A percentile compares a stretch with the other conserved stretches of the same genome.
phyloP scores from a whole-genome alignment of 2,113 vertebrate species.

The Nycticebus coucang region DNA sequence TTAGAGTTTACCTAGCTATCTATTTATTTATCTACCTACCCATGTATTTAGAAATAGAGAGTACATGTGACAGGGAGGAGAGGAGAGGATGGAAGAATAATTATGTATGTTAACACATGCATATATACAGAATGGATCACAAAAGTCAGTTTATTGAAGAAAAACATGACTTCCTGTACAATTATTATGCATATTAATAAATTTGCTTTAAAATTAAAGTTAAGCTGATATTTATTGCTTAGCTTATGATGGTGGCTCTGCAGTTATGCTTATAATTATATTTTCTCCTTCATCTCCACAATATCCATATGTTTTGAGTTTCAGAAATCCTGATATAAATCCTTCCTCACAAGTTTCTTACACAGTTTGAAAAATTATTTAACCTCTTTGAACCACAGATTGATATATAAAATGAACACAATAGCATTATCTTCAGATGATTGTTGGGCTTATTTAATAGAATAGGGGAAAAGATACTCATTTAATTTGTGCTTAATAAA shows the following conservation, averaged over 20 bases:
- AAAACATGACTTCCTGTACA: background rate
- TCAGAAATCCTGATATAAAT: background rate
- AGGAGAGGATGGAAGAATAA: background rate
- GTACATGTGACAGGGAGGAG: too few relatives aligned
- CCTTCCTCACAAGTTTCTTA: background rate
- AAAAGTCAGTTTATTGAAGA: background rate
- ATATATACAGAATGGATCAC: background rate
- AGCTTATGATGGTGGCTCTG: background rate
- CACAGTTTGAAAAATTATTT: background rate
- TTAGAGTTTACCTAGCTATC: background rate
- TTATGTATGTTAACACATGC: background rate
- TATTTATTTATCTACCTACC: background rate
- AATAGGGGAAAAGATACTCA: background rate
- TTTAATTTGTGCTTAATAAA: background rate
- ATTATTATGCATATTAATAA: background rate
- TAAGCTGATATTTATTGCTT: background rate
- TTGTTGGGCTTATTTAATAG: background rate
- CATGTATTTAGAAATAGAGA: background rate
- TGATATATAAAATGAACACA: background rate
- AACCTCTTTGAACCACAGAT: background rate
- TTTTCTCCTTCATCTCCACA: background rate
- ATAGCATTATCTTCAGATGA: background rate
- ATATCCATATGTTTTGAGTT: background rate
- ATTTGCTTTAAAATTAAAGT: background rate
- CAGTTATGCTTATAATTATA: background rate